Evolutionary conservation across 2,113 vertebrate genomes (phyloP).

Genomic region (Acrocephalus kingi): DNA sequence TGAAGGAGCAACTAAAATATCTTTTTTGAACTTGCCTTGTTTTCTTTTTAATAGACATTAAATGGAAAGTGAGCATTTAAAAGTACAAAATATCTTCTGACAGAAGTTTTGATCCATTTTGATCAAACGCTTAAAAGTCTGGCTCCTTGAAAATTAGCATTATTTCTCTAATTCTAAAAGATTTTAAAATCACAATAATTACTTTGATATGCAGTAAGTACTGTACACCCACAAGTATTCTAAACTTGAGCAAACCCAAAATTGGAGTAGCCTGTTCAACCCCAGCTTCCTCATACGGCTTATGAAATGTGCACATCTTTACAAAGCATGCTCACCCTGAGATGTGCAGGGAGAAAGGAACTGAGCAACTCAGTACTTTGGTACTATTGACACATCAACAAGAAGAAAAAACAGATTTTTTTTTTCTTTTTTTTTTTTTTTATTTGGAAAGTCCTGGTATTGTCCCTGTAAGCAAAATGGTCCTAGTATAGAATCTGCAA

Average conservation of each 20-base stretch:
- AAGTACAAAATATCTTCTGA: neutral
- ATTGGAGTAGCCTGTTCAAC: neutral
- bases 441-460: neutral
- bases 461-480: neutral
- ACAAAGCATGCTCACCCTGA: neutral
- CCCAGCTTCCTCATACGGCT: neutral
- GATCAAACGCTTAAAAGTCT: neutral
- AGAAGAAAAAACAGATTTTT: neutral
- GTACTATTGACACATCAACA: neutral
- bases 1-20: neutral
- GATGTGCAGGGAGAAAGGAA: neutral
- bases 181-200: neutral
- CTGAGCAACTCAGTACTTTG: neutral
- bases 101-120: neutral
- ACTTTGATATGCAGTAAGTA: neutral
- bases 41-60: neutral
- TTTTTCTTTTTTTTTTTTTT: neutral
- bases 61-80: neutral
- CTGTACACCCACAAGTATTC: neutral
- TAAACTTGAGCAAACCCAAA: neutral
- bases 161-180: neutral
- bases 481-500: neutral
- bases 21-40: neutral
- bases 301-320: neutral
- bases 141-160: neutral